phyloP scores from a whole-genome alignment of 2,113 vertebrate species.

The Polypterus senegalus region DNA sequence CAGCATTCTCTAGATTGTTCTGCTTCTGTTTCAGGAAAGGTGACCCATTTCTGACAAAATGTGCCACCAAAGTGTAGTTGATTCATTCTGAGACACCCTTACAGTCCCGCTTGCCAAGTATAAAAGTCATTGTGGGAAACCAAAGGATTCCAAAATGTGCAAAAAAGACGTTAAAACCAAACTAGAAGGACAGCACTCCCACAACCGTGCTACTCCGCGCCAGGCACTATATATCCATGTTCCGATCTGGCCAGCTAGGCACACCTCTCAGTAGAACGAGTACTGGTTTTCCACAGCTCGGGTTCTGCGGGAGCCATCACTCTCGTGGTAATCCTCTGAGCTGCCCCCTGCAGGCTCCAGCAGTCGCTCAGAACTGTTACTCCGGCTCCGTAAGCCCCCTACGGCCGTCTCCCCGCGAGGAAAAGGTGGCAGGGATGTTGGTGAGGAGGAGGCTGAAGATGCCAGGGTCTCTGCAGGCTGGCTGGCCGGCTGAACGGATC shows the following conservation, averaged over 20 bases:
- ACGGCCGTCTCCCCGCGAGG: conserved; percentile 34
- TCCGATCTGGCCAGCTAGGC: background rate
- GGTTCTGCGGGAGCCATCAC: conserved; percentile 63
- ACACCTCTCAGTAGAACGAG: conserved; percentile 75
- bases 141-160: too few relatives aligned
- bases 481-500: conserved; percentile 23
- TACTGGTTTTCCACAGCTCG: conserved; percentile 93
- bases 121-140: too few relatives aligned
- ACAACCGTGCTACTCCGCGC: too few relatives aligned
- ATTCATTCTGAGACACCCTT: too few relatives aligned
- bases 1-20: too few relatives aligned
- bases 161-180: too few relatives aligned
- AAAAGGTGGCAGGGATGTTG: conserved; percentile 38
- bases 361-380: conserved; percentile 73
- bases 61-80: too few relatives aligned
- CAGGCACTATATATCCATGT: too few relatives aligned
- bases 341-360: conserved; percentile 52
- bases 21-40: too few relatives aligned
- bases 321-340: conserved; percentile 70
- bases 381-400: conserved; percentile 52
- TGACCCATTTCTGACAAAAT: too few relatives aligned
- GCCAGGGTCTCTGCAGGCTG: conserved; percentile 32
- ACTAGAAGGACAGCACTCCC: too few relatives aligned
- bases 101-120: too few relatives aligned
- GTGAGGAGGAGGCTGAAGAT: conserved; percentile 50